A percentile compares a stretch with the other conserved stretches of the same genome.
These are phyloP conservation scores for Benthosema pterotum DNA, from an alignment of 2,797 vertebrate genomes.

Conservation along the genomic window DNA sequence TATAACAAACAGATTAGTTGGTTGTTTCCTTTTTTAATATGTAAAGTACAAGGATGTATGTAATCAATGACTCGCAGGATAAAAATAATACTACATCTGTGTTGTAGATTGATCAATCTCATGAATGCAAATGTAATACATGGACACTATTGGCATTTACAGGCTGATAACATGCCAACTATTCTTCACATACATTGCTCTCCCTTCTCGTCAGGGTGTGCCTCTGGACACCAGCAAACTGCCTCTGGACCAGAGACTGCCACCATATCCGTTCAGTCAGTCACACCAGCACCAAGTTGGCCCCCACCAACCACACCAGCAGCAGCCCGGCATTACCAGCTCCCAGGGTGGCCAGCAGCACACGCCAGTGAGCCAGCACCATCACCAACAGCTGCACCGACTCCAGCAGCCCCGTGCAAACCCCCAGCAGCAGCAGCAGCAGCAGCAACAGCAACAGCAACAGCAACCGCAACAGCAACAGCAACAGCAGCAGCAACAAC, in stretches of 20 bases:
- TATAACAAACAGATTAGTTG: too few species aligned
- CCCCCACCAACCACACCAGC: slow-evolving; percentile 39
- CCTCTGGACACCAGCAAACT: slow-evolving; percentile 91
- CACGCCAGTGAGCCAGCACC: slow-evolving; percentile 48
- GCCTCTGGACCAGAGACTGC: slow-evolving; percentile 87
- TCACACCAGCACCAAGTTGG: slow-evolving; percentile 64
- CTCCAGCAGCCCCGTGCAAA: slow-evolving; percentile 55
- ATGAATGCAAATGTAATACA: too few species aligned
- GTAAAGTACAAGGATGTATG: too few species aligned
- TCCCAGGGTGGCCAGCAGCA: slow-evolving; percentile 60
- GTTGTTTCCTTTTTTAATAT: too few species aligned
- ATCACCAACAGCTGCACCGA: slow-evolving; percentile 60
- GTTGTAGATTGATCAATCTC: too few species aligned
- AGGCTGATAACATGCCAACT: too few species aligned
- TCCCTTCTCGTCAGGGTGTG: slow-evolving; percentile 80
- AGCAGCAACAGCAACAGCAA: slow-evolving; percentile 45
- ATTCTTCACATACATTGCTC: neutral
- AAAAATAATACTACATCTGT: too few species aligned
- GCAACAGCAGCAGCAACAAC: slow-evolving; percentile 30
- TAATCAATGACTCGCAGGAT: too few species aligned
- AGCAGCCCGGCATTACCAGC: slow-evolving; percentile 43
- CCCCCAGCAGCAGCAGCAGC: slow-evolving; percentile 54
- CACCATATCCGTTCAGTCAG: slow-evolving; percentile 84
- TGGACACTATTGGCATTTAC: too few species aligned
- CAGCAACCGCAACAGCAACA: slow-evolving; percentile 50